Conservation (phyloP, 2,113 vertebrate genomes). For the Python bivittatus region DNA sequence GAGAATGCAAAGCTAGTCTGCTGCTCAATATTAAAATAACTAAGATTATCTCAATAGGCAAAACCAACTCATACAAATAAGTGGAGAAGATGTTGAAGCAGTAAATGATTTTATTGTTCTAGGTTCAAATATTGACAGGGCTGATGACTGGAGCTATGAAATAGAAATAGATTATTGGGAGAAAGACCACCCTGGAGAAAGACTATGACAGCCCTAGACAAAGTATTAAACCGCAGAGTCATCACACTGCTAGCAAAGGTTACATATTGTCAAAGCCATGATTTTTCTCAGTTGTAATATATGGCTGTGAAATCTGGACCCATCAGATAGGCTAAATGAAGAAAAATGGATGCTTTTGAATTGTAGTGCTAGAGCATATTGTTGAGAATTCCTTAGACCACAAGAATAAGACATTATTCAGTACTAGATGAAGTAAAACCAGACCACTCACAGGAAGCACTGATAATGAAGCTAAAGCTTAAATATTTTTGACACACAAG, state of each 20-base stretch:
- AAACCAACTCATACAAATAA: not conserved
- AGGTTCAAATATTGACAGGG: not conserved
- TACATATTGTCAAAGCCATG: not conserved
- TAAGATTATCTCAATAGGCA: not conserved
- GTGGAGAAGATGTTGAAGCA: not conserved
- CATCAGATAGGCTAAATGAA: not conserved
- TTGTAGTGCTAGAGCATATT: not conserved
- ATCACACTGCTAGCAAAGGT: not conserved
- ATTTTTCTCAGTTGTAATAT: not conserved
- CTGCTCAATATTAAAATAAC: not conserved
- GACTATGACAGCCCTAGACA: not conserved
- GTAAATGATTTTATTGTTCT: not conserved
- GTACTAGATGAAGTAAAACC: not conserved
- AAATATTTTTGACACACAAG: not conserved
- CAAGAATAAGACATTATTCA: not conserved
- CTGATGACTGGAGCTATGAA: not conserved
- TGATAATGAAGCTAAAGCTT: not conserved
- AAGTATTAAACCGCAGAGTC: not conserved
- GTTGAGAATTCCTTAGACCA: not conserved
- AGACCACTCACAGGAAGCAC: not conserved
- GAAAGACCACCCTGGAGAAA: not conserved
- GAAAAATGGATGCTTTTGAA: not conserved
- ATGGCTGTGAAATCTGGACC: not conserved
- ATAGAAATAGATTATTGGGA: not conserved
- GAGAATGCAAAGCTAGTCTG: not conserved